These are phyloP conservation scores for Picathartes gymnocephalus DNA, from an alignment of 2,113 vertebrate species.

Conservation along the genomic window DNA sequence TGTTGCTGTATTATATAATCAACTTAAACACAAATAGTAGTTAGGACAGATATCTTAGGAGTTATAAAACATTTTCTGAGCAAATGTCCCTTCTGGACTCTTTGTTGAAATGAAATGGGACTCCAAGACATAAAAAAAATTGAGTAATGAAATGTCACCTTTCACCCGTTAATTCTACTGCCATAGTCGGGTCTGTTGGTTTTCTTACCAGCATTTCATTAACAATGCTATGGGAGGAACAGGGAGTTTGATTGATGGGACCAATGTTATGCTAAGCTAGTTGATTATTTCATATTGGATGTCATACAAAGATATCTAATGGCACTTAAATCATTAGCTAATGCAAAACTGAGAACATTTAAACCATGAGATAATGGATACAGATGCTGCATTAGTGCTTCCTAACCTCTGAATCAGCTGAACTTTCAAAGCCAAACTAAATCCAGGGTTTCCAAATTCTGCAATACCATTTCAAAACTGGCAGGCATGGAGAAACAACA, in stretches of 20 bases:
- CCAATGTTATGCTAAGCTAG: not conserved
- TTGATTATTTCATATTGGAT: conserved; percentile 59
- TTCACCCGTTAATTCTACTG: conserved; percentile 18
- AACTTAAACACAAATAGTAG: not conserved
- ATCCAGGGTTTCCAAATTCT: not conserved
- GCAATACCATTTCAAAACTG: not conserved
- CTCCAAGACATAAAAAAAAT: not conserved
- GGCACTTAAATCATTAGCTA: conserved; percentile 49
- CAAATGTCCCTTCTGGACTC: not conserved
- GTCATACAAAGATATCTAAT: conserved; percentile 57
- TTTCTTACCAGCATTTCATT: conserved; percentile 37
- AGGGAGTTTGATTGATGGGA: conserved; percentile 44
- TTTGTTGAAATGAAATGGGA: not conserved
- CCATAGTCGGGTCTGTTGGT: not conserved
- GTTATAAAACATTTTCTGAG: not conserved
- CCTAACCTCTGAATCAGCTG: not conserved
- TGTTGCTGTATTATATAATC: not conserved
- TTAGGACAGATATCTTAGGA: not conserved
- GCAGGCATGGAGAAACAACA: not conserved
- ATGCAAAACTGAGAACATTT: conserved; percentile 31
- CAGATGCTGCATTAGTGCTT: not conserved
- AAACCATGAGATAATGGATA: conserved; percentile 41
- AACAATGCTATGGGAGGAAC: conserved; percentile 21
- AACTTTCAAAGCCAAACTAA: conserved; percentile 12
- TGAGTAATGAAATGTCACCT: not conserved